Percentiles rank a stretch among this genome's conserved stretches.
phyloP scores from a whole-genome alignment of 2,888 invertebrate species.

The Lottia scabra region DNA sequence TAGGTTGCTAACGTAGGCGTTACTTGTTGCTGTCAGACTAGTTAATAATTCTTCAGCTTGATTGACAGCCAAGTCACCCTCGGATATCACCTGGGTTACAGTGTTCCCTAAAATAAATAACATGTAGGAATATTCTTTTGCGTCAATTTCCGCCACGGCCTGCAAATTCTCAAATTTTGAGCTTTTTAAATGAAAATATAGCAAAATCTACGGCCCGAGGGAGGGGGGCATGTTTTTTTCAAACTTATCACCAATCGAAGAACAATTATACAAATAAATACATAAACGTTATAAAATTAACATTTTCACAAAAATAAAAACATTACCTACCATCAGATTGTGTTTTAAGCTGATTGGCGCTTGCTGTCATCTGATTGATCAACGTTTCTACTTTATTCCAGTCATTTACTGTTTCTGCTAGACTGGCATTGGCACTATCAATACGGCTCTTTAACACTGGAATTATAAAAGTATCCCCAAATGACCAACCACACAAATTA shows the following conservation, averaged over 20 bases:
- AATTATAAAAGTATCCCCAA: too few species aligned
- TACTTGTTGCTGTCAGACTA: background rate
- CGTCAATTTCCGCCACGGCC: too few species aligned
- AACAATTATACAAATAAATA: too few species aligned
- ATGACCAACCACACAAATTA: too few species aligned
- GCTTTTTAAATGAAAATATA: too few species aligned
- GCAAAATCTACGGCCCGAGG: too few species aligned
- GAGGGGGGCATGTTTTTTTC: too few species aligned
- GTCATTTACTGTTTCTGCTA: slow-evolving; percentile 14
- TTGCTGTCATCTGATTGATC: background rate
- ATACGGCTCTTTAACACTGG: background rate
- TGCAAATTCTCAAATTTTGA: too few species aligned
- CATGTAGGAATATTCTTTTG: too few species aligned
- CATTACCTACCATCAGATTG: slow-evolving; percentile 5
- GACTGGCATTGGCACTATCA: slow-evolving; percentile 23
- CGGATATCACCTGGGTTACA: background rate
- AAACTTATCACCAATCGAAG: too few species aligned
- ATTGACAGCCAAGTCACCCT: background rate
- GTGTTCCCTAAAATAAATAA: background rate
- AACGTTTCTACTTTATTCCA: slow-evolving; percentile 17
- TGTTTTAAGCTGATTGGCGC: slow-evolving; percentile 1
- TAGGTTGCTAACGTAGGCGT: background rate
- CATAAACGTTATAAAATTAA: too few species aligned
- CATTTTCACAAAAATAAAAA: too few species aligned
- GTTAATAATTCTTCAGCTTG: background rate